These are phyloP conservation scores for Pangasianodon hypophthalmus DNA, from an alignment of 2,113 vertebrate species.

Conservation along the genomic window DNA sequence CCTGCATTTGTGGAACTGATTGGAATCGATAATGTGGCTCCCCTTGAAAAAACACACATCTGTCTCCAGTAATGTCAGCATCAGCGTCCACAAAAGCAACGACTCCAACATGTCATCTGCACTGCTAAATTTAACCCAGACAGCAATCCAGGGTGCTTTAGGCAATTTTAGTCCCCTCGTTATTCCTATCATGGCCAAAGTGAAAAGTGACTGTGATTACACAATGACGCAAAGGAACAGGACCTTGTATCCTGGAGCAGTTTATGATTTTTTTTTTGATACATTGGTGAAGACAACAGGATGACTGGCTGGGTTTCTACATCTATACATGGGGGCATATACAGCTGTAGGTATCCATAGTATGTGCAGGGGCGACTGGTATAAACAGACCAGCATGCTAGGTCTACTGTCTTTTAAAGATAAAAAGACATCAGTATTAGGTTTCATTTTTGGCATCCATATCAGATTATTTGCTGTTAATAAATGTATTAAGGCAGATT, in stretches of 20 bases:
- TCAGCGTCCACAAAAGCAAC: background rate
- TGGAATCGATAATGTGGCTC: constrained; percentile 20
- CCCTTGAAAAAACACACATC: background rate
- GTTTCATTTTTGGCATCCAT: background rate
- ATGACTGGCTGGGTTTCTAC: constrained; percentile 5
- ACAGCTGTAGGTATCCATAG: background rate
- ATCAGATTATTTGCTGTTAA: background rate
- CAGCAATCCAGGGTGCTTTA: constrained; percentile 12
- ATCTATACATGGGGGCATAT: background rate
- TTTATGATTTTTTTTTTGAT: constrained; percentile 17
- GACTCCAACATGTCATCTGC: constrained; percentile 26
- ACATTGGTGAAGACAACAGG: constrained; percentile 18
- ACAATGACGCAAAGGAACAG: constrained; percentile 22
- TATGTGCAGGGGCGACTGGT: background rate
- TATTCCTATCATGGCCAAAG: constrained; percentile 4
- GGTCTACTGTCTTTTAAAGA: background rate
- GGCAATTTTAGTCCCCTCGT: constrained; percentile 11
- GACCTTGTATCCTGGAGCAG: background rate
- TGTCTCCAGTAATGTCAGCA: constrained; percentile 13
- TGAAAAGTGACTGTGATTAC: constrained; percentile 20
- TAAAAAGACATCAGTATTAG: background rate
- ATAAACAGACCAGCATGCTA: background rate
- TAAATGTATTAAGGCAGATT: background rate
- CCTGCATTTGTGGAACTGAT: background rate
- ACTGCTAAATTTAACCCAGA: constrained; percentile 26